Base-by-base conservation (phyloP, 2,888 invertebrate genomes). In the Entomobrya multifasciata region DNA sequence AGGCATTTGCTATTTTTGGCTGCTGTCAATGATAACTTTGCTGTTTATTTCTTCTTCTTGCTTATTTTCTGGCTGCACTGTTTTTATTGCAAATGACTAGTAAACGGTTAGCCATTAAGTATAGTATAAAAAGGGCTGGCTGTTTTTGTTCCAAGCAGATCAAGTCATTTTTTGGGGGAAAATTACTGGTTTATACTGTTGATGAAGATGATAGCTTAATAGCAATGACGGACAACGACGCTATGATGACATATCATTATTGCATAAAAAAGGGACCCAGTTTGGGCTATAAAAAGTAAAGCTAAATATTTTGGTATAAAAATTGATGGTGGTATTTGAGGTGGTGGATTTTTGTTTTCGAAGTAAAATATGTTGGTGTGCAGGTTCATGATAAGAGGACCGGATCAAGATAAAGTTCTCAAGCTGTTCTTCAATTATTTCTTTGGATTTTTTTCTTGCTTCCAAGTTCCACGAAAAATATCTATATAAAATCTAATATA, bases 111-210 rank as follows among this genome's bases (percentile, higher is more conserved):
- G 47, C 17, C 10, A 41, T 41, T n/a, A n/a, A n/a, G n/a, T n/a
- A n/a, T n/a, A n/a, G n/a, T n/a, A n/a, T n/a, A n/a, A n/a, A n/a
- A n/a, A n/a, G n/a, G n/a, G n/a, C n/a, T n/a, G n/a, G n/a, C n/a
- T n/a, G n/a, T n/a, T n/a, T n/a, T n/a, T n/a, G 25, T 13, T 67
- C 25, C 20, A 67, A 67, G 67, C 44, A 70, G 22, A 77, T 20
- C 36, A 77, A 77, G 30, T 65, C 30, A 49, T 70, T 81, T 70
- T 81, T n/a, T n/a, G 15, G 22, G 52, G 67, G 8, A 17, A 81
- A 81, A 81, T 70, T 70, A 81, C 70, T 10, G 70, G 57, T 57
- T 81, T 81, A 27, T 52, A 3, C 44, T 60, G 6, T 17, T 52
- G 1, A 67, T 17, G 41, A 36, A 27, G 4, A 57, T 22, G 22